Conservation (phyloP, 2,113 vertebrate species). For the Trichomycterus rosablanca region DNA sequence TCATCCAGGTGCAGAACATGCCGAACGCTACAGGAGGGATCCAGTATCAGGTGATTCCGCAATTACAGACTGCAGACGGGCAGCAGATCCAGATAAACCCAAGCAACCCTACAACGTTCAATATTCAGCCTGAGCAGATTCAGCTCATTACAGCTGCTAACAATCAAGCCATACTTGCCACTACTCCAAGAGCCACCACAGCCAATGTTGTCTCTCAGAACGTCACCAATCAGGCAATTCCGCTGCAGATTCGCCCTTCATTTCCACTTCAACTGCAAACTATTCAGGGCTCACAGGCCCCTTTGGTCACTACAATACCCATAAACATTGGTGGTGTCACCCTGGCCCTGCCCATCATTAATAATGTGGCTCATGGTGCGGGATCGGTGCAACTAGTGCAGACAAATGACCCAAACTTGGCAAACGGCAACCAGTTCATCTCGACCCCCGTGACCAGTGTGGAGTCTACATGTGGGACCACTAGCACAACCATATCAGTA, state of each 20-base stretch:
- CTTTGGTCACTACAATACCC: slow-evolving; percentile 91
- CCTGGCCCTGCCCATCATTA: slow-evolving; percentile 91
- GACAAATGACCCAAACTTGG: slow-evolving; percentile 79
- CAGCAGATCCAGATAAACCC: slow-evolving; percentile 93
- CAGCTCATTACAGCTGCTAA: slow-evolving; percentile 89
- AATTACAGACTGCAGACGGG: slow-evolving; percentile 90
- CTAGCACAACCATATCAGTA: slow-evolving; percentile 62
- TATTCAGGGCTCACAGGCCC: slow-evolving; percentile 85
- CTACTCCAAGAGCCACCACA: slow-evolving; percentile 74
- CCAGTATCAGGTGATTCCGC: slow-evolving; percentile 98
- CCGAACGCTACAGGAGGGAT: slow-evolving; percentile 83
- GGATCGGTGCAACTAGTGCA: slow-evolving; percentile 82
- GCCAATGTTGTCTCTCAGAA: slow-evolving; percentile 83
- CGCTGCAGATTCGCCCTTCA: slow-evolving; percentile 91
- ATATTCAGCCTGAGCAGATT: slow-evolving; percentile 80
- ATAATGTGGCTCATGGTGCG: slow-evolving; percentile 79
- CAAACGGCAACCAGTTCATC: slow-evolving; percentile 84
- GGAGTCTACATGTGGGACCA: slow-evolving; percentile 65
- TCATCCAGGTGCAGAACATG: slow-evolving; percentile 86
- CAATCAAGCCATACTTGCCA: slow-evolving; percentile 85
- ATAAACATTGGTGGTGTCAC: slow-evolving; percentile 97
- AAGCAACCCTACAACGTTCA: slow-evolving; percentile 73
- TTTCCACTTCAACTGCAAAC: slow-evolving; percentile 93
- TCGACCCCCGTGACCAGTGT: slow-evolving; percentile 74
- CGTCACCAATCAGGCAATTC: slow-evolving; percentile 84